Base-by-base conservation (phyloP, 1,140 invertebrate genomes). In the Popillia japonica region DNA sequence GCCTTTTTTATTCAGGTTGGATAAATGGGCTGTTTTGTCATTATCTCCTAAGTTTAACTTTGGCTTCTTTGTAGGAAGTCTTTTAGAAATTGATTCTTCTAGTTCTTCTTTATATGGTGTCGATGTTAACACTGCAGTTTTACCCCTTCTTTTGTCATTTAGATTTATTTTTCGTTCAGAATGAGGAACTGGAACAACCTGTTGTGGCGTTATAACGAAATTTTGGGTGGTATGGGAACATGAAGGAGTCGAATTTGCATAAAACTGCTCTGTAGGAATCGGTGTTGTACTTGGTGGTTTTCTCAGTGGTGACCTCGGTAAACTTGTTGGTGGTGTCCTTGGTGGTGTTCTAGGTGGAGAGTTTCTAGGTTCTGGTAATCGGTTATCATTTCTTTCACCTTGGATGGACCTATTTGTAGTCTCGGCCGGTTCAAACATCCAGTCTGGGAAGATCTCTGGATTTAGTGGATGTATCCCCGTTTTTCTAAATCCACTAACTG, bases 381-480 rank as follows among this genome's bases (percentile, higher is more conserved):
- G 20, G 11, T 68, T 17, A 77, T 2, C 22, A 64, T 68, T 61
- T 64, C 17, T 40, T 77, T 41, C 42, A 40, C 11, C 10, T 77
- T 27, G 17, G 17, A 74, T 74, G 22, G 11, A n/a, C 44, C 23
- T 79, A 44, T 84, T 79, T 20, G 81, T 83, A 72, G 81, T 85
- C 79, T 79, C 75, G 20, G 83, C 83, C 79, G 83, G 72, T 64
- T 82, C 61, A 83, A 87, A 88, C 80, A 86, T 82, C 22, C 78
- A 72, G 44, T 87, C 85, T 11, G 75, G 79, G 80, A 88, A 88
- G 40, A 84, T 82, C 80, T 85, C 80, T 14, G 80, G 76, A 80
- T 87, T 85, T 72, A 80, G 80, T 84, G 86, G 85, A 80, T 80
- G 85, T 79, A 87, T 86, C 14, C 86, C 86, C 79, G 80, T 82